phyloP scores from a whole-genome alignment of 92 coral and sea anemone species.

The Palythoa grandiflora region DNA sequence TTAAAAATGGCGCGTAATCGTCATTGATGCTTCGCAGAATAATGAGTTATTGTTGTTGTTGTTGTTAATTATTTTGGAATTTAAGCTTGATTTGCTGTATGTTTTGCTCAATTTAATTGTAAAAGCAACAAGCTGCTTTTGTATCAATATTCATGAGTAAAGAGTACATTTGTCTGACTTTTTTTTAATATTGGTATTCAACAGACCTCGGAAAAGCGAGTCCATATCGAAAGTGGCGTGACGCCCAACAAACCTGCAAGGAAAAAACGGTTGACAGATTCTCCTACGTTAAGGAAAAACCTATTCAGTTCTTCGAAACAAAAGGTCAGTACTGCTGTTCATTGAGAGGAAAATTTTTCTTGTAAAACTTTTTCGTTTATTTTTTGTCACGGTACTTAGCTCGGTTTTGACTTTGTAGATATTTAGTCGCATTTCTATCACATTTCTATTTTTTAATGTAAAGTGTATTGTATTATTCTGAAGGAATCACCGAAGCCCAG shows the following conservation, averaged over 20 bases:
- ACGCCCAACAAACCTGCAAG: conserved; percentile 20
- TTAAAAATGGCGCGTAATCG: not conserved
- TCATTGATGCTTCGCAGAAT: conserved; percentile 5
- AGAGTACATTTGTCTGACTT: not conserved
- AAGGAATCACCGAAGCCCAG: not conserved
- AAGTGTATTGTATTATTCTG: not conserved
- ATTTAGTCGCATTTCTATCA: not conserved
- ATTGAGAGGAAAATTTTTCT: not conserved
- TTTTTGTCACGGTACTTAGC: not conserved
- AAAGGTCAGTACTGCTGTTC: conserved; percentile 7
- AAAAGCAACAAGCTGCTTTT: conserved; percentile 4
- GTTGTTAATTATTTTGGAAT: conserved; percentile 5
- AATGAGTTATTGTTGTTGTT: not conserved
- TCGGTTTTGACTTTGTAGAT: not conserved
- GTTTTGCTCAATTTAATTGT: not conserved
- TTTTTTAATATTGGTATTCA: not conserved
- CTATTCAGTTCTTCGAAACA: not conserved
- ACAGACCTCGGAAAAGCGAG: conserved; percentile 4
- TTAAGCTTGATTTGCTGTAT: conserved; percentile 3
- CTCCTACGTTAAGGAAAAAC: not conserved
- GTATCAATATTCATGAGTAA: conserved; percentile 2
- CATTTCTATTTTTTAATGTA: conserved; percentile 4
- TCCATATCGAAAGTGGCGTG: conserved; percentile 4
- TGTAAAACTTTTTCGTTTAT: not conserved
- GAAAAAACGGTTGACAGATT: not conserved